A percentile compares a stretch with the other conserved stretches of the same genome.
Conservation (phyloP, 2,888 invertebrate genomes). For the Pyrrhosoma nymphula region DNA sequence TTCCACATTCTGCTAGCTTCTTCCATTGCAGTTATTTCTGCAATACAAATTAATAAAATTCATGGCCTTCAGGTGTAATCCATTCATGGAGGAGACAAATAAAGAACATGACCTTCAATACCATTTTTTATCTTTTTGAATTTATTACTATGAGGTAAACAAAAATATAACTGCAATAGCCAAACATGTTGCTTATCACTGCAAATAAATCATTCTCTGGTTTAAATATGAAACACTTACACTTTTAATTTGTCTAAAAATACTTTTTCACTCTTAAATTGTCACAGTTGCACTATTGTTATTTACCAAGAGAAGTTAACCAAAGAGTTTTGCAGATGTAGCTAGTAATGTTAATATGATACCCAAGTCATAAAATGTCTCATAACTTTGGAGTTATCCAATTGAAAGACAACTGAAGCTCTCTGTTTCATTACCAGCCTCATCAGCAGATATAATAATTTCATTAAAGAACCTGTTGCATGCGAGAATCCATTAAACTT, state of each 20-base stretch:
- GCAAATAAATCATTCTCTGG: constrained; percentile 61
- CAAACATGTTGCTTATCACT: constrained; percentile 64
- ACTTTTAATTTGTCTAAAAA: constrained; percentile 64
- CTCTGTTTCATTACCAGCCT: constrained; percentile 42
- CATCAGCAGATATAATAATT: constrained; percentile 35
- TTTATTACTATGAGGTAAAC: constrained; percentile 65
- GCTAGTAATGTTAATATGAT: constrained; percentile 54
- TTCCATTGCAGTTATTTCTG: too few relatives aligned
- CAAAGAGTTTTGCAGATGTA: constrained; percentile 51
- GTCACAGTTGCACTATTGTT: constrained; percentile 58
- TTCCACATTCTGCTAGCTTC: too few relatives aligned
- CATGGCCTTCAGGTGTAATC: too few relatives aligned
- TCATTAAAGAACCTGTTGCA: constrained; percentile 1
- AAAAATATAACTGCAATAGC: constrained; percentile 66
- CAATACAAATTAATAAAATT: too few relatives aligned
- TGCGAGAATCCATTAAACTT: constrained; percentile 37
- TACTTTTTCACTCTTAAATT: constrained; percentile 61
- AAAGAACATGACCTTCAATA: not conserved
- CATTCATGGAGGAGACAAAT: not conserved
- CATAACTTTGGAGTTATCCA: constrained; percentile 20
- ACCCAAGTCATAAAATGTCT: constrained; percentile 49
- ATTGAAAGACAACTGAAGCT: constrained; percentile 66
- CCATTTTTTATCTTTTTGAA: constrained; percentile 42
- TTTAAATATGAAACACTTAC: constrained; percentile 64
- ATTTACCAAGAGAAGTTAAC: constrained; percentile 53